Base-by-base conservation (phyloP, 2,113 vertebrate species). In the Hypanus sabinus region DNA sequence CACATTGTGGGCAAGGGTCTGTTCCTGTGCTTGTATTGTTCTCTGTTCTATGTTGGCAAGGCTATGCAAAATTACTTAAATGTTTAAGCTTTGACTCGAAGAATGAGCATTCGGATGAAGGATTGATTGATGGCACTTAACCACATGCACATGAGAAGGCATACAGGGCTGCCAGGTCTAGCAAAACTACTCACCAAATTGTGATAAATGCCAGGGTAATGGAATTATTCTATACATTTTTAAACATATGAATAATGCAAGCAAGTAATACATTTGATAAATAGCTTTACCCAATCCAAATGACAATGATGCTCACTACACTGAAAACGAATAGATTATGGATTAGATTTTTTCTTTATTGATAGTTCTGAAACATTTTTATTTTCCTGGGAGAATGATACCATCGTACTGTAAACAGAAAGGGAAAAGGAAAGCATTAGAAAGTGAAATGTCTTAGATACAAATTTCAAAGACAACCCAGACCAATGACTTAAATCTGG, bases 351-450 rank as follows among this genome's bases (percentile, higher is more conserved):
- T n/a, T 96, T 96, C 97, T 98, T 97, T 96, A n/a, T 95, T 97
- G 60, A 90, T 65, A 20, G 60, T 97, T 98, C 96, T 96, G 96
- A 97, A 95, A 96, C 94, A 96, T 95, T 95, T 90, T 98, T 96
- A 99, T 97, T 99, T 99, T 94, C 99, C 99, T 94, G 99, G 99
- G 95, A 99, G 98, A 96, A 99, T 99, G 97, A 99, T 98, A 70
- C 99, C 98, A 95, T 99, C 99, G 57, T 99, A 99, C 98, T 99
- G 97, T 57, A 96, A 97, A 36, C 93, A 38, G 79, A 33, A 76
- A 65, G 90, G 93, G 94, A 79, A 95, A 94, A 96, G 94, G 91
- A 94, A 85, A 94, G 93, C 90, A 94, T 33, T 71, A 93, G 71
- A 94, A 88, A 77, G 62, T 55, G 62, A 33, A 70, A 87, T 81